phyloP scores from a whole-genome alignment of 2,797 vertebrate genomes.

The Myripristis jacobus region DNA sequence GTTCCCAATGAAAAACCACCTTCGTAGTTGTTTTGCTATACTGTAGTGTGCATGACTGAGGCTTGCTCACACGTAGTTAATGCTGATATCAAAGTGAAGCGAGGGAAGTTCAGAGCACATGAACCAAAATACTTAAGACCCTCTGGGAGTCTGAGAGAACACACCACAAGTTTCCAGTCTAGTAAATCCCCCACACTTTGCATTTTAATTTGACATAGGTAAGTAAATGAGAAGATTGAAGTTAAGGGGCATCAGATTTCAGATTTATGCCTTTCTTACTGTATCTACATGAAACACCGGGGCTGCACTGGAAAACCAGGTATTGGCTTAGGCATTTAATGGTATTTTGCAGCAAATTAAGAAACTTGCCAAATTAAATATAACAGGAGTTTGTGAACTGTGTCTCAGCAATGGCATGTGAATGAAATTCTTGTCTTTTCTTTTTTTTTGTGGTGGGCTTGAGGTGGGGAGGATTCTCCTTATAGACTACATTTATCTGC shows the following conservation, averaged over 20 bases:
- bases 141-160: no score
- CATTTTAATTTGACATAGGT: not conserved
- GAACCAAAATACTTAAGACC: not conserved
- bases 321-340: not conserved
- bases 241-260: not conserved
- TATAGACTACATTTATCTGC: no score
- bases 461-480: no score
- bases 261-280: conserved; percentile 6
- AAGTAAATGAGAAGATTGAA: not conserved
- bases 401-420: not conserved
- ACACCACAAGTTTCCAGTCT: not conserved
- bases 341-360: not conserved
- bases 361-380: conserved; percentile 49
- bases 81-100: conserved; percentile 21
- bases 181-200: not conserved
- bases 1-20: conserved; percentile 5
- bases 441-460: no score
- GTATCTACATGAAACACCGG: conserved; percentile 4
- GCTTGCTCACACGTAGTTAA: conserved; percentile 24
- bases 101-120: not conserved
- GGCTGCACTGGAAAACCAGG: not conserved
- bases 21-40: conserved; percentile 1
- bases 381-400: conserved; percentile 6
- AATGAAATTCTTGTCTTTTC: no score
- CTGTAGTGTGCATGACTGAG: conserved; percentile 42